A percentile compares a stretch with the other conserved stretches of the same genome.
These are phyloP conservation scores for Pseudomyrmex concolor DNA, from an alignment of 1,140 invertebrate genomes.

Conservation along the genomic window DNA sequence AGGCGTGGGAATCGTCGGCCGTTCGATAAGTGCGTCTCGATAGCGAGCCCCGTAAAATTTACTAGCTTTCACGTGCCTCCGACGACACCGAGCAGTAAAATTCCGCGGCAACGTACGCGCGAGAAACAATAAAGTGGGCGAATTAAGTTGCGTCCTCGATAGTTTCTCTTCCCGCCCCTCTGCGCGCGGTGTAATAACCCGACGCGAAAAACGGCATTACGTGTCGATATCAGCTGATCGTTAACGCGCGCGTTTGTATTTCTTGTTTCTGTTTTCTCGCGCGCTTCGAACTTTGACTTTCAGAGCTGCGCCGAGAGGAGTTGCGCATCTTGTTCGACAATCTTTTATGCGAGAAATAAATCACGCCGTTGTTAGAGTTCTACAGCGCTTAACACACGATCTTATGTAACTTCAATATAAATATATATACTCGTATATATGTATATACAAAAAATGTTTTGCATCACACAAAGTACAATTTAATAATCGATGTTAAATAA, in stretches of 20 bases:
- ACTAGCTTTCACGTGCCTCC: constrained; percentile 49
- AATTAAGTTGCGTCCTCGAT: constrained; percentile 39
- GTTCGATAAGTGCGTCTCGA: constrained; percentile 25
- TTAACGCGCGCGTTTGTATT: constrained; percentile 26
- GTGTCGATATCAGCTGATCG: constrained; percentile 42
- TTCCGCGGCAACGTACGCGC: constrained; percentile 5
- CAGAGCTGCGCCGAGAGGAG: no score
- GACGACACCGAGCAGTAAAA: constrained; percentile 46
- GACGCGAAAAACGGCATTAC: not conserved
- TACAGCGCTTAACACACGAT: no score
- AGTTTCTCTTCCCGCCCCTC: constrained; percentile 27
- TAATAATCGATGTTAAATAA: not conserved
- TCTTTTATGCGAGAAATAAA: no score
- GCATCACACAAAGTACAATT: not conserved
- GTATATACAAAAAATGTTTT: no score
- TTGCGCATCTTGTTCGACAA: no score
- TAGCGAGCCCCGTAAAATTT: constrained; percentile 46
- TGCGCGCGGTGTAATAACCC: constrained; percentile 17
- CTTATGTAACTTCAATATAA: no score
- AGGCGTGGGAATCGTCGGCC: constrained; percentile 33
- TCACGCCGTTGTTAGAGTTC: no score
- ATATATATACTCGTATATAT: no score
- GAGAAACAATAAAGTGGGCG: constrained; percentile 47
- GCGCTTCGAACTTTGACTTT: constrained; percentile 34
- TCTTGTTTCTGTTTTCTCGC: constrained; percentile 33